Evolutionary conservation across 2,888 invertebrate genomes (phyloP), one percentile per base, ranked within the genome.

Genomic region (Dioctria rufipes): DNA sequence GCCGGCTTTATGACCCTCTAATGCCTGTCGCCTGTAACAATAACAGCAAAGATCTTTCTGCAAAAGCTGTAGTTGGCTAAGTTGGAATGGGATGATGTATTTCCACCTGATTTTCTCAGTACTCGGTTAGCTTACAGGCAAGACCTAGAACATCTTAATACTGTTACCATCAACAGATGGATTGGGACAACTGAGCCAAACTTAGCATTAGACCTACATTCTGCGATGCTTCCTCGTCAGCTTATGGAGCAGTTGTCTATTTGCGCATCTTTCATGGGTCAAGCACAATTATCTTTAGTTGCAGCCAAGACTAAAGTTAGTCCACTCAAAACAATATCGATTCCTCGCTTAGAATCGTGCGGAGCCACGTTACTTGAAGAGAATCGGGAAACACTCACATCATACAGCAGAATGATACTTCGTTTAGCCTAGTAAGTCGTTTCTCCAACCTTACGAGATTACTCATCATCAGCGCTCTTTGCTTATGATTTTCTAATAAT

Each of bases 1-100:
- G 78, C 6, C 39, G 46, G 9, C 4, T 78, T 6, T 81, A 67
- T 51, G 81, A 81, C 42, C 81, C 81, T 5, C 51, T 77, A 3
- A 43, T 42, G 49, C 13, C 25, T 78, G 3, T 6, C 40, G 39
- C 67, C 66, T 13, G 65, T 73, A 3, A 54, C 25, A n/a, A 66
- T 78, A 11, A 54, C 37, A 3, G 65, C 80, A 25, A 25, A 25
- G 25, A 25, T 25, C 25, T 25, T 25, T 25, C 25, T 25, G 25
- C 25, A 25, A 2, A 6, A 75, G 11, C 3, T 65, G 11, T 78
- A 63, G 65, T 5, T 42, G 39, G 6, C 42, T 8, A 46, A 63
- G 3, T 3, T 63, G 5, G 65, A 78, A 9, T 80, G 80, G 80
- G 80, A n/a, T 54, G 66, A 37, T 3, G 40, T 1, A 8, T 8